Conservation (phyloP, 2,113 vertebrate genomes). For the Tachysurus vachellii region DNA sequence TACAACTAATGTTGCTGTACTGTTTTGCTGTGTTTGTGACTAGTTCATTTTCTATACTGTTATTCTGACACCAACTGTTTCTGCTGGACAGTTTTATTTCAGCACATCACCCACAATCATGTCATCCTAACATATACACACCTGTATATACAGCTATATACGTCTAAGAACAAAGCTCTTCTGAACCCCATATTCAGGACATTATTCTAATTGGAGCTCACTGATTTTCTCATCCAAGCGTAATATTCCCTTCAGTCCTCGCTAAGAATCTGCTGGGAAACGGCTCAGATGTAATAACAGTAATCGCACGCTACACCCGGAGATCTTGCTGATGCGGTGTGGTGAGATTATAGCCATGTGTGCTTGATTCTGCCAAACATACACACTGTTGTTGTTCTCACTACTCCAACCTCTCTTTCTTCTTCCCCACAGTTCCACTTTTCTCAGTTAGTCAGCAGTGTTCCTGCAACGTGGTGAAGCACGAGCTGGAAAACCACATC, state of each 20-base stretch:
- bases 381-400: conserved; percentile 40
- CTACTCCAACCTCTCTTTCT: conserved; percentile 5
- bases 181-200: background rate
- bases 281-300: background rate
- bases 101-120: background rate
- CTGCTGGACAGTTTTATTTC: background rate
- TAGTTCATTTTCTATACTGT: background rate
- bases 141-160: background rate
- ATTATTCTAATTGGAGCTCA: background rate
- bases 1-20: background rate
- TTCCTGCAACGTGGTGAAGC: conserved; percentile 34
- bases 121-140: background rate
- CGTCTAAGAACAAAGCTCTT: background rate
- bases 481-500: conserved; percentile 55
- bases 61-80: background rate
- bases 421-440: conserved; percentile 6
- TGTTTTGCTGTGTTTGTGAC: too few species aligned
- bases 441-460: conserved; percentile 58
- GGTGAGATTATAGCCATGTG: conserved; percentile 52
- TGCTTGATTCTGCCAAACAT: conserved; percentile 54
- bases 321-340: conserved; percentile 43
- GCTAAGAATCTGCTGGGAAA: conserved; percentile 35
- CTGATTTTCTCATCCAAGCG: background rate
- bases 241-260: background rate
- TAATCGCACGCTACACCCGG: conserved; percentile 12